phyloP scores from a whole-genome alignment of 2,113 vertebrate genomes.

The Silurus asotus region DNA sequence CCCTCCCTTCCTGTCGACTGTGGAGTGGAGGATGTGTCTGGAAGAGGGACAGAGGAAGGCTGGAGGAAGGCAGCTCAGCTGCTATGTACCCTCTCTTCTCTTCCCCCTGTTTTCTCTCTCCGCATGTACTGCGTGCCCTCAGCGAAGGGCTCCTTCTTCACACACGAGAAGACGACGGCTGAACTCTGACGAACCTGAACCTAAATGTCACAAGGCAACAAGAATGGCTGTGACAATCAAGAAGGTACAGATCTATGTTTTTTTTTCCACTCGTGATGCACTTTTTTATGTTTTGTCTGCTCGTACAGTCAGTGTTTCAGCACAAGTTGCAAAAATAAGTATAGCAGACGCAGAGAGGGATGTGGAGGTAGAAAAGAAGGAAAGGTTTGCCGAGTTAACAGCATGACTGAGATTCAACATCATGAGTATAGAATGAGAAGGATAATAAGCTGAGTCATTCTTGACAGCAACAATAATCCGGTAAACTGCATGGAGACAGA shows the following conservation, averaged over 20 bases:
- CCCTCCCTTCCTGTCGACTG: conserved; percentile 73
- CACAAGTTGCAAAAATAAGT: background rate
- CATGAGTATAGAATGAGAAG: background rate
- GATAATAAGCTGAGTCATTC: conserved; percentile 36
- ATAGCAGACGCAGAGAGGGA: background rate
- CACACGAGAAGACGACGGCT: conserved; percentile 51
- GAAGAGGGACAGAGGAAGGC: conserved; percentile 66
- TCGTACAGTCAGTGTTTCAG: background rate
- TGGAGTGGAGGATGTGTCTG: conserved; percentile 72
- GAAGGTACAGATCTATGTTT: conserved; percentile 63
- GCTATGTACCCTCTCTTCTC: conserved; percentile 54
- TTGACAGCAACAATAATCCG: background rate
- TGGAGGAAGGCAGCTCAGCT: conserved; percentile 63
- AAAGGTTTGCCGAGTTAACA: background rate
- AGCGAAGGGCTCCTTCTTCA: conserved; percentile 54
- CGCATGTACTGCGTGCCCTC: conserved; percentile 42
- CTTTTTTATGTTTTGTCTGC: conserved; percentile 17
- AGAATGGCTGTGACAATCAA: conserved; percentile 63
- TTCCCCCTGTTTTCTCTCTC: conserved; percentile 50
- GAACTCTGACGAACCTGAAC: conserved; percentile 61
- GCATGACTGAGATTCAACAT: background rate
- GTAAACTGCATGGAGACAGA: conserved; percentile 43
- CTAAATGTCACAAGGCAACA: conserved; percentile 71
- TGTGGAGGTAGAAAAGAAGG: background rate
- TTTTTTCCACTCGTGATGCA: conserved; percentile 25